Evolutionary conservation across 2,888 invertebrate species (phyloP), one percentile per base, ranked within the genome.

Genomic region (Bibio marci): DNA sequence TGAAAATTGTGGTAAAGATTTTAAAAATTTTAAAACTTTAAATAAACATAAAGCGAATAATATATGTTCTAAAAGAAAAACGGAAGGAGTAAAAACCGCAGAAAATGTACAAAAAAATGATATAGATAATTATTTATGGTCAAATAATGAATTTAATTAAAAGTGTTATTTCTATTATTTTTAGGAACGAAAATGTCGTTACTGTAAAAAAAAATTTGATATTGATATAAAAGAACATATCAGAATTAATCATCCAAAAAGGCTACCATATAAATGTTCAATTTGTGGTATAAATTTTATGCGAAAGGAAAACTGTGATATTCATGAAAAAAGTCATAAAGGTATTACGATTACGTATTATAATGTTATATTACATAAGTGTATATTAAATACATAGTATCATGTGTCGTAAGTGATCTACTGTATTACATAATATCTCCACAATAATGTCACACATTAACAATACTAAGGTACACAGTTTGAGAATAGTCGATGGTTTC

Each of bases 251-350:
- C 36, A 40, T 36, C 43, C 38, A 27, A 33, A 11, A 30, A 25
- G 13, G 12, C 8, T 15, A 17, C 33, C 26, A 5, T 33, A 38
- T 26, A 17, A 25, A 17, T 46, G 45, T 26, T 41, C 41, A n/a
- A 42, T 46, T 12, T 44, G 45, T 19, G 25, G 41, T 3, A 39
- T 43, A 15, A 35, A 22, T 4, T 46, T 46, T 38, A 32, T 30
- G 26, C 41, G 34, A 19, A 39, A 35, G 11, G 41, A 43, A 10
- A 45, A 44, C 33, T 38, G 43, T 2, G 44, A 44, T 30, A 36
- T 40, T 18, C 45, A 45, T 33, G 14, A 44, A 4, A 37, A 44
- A 22, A 37, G 37, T 3, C 40, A 40, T 19, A 37, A 41, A n/a
- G n/a, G n/a, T n/a, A n/a, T n/a, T 30, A 32, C 30, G 30, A 30